phyloP scores from a whole-genome alignment of 2,113 vertebrate genomes.

The Alces alces region DNA sequence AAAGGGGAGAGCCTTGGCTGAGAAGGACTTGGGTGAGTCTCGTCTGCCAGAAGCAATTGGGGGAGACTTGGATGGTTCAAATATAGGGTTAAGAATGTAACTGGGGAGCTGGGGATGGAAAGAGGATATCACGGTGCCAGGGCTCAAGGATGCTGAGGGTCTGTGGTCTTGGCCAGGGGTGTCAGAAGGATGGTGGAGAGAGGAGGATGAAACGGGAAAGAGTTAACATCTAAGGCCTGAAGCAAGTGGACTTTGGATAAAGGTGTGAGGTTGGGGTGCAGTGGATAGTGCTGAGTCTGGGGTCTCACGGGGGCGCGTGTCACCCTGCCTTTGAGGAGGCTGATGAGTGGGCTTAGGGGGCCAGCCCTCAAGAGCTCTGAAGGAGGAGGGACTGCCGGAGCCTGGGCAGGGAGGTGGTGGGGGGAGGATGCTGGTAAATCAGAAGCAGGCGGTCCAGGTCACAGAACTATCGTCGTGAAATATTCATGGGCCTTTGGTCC shows the following conservation, averaged over 20 bases:
- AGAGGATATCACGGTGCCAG: neutral
- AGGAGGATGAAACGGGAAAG: neutral
- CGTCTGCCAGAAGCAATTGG: neutral
- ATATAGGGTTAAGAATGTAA: neutral
- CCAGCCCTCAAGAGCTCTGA: neutral
- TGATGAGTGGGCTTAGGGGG: neutral
- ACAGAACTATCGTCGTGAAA: conserved; percentile 79
- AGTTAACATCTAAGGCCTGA: neutral
- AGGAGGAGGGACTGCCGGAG: neutral
- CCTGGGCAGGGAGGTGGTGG: neutral
- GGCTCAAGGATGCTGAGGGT: neutral
- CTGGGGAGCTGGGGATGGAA: neutral
- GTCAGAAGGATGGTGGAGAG: neutral
- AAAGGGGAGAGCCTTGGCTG: neutral
- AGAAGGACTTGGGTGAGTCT: neutral
- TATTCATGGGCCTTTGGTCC: conserved; percentile 77
- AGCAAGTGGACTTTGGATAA: neutral
- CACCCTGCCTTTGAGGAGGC: neutral
- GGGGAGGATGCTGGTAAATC: conserved; percentile 61
- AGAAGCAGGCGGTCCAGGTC: conserved; percentile 78
- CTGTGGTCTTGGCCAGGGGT: neutral
- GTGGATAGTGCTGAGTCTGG: neutral
- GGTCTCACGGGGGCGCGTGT: neutral
- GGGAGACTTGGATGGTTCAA: neutral
- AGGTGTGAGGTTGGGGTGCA: neutral